Conservation (phyloP, 92 coral and sea anemone species). For the Phymanthus crucifer region DNA sequence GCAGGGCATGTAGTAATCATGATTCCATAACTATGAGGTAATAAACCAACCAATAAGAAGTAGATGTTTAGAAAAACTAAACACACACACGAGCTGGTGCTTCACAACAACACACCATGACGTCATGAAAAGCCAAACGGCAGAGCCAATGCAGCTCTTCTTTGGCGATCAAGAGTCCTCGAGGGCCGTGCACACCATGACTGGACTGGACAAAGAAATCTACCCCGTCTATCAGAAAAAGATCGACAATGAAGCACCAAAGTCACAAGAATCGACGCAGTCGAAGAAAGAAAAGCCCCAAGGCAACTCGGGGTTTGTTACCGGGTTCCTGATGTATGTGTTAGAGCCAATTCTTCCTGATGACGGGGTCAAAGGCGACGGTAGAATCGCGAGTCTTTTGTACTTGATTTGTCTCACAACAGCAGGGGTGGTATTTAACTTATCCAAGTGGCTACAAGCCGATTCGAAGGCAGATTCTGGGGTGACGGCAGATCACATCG, state of each 20-base stretch:
- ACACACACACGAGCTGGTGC: conserved; percentile 62
- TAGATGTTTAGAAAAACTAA: conserved; percentile 56
- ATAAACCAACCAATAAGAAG: conserved; percentile 79
- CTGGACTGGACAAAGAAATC: conserved; percentile 55
- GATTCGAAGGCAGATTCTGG: conserved; percentile 87
- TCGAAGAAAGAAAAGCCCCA: conserved; percentile 49
- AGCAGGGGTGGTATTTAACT: conserved; percentile 92
- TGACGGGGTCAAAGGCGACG: conserved; percentile 94
- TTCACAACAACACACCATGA: conserved; percentile 46
- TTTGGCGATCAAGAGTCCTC: conserved; percentile 53
- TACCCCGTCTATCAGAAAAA: conserved; percentile 74
- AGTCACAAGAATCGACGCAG: conserved; percentile 38
- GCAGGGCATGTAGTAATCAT: conserved; percentile 89
- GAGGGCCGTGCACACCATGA: conserved; percentile 62
- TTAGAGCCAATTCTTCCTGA: conserved; percentile 84
- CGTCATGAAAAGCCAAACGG: conserved; percentile 72
- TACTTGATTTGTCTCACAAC: conserved; percentile 94
- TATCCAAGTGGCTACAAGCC: conserved; percentile 93
- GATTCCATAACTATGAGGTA: conserved; percentile 92
- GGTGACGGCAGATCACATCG: conserved; percentile 93
- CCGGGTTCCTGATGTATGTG: conserved; percentile 68
- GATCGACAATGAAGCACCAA: conserved; percentile 51
- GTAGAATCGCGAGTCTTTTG: conserved; percentile 90
- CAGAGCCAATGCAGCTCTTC: conserved; percentile 47
- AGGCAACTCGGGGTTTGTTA: conserved; percentile 44